Evolutionary conservation across 35 echinoderm and acorn worm species (phyloP), one percentile per base, ranked within the genome.

Genomic region (Hemicentrotus pulcherrimus): DNA sequence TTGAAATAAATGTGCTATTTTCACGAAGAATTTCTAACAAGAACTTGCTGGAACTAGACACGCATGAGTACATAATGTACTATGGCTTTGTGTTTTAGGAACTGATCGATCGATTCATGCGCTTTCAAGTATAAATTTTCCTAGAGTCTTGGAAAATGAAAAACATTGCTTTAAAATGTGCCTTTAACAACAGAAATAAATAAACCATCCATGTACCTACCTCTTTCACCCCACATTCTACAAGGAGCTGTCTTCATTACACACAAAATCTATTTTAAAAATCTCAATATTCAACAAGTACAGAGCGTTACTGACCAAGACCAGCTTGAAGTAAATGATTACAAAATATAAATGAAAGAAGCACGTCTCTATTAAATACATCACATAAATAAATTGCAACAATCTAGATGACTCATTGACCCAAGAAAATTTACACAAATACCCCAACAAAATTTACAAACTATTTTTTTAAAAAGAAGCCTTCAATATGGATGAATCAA

Each of bases 341-440:
- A 78, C 65, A 78, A n/a, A 32, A 91, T 46, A 91, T 46, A 91
- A 48, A 91, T 46, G 47, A 48, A 91, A 91, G 47, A 46, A 46
- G 13, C 32, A 7, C 7, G 47, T 46, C 33, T 46, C 28, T 91
- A 2, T 31, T 86, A 0, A 7, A 91, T n/a, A 78, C 65, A 78
- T 22, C 65, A 22, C 19, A n/a, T 78, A 78, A 22, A 78, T 78
- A 78, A 28, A 28, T 78, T 28, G 6, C 28, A 22, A n/a, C 18
- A 78, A 28, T 78, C 65, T 78, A 78, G 22, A 59, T 6, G 35
- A 41, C 35, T 41, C n/a, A 78, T 78, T 78, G 22, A 78, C 19
- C 65, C 65, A 78, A 28, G 65, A 78, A 78, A 78, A 78, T 78
- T 22, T 19, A 78, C 65, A 78, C 50, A 78, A 59, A 59, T 16